These are phyloP conservation scores for Epirrita christyi DNA, from an alignment of 2,888 invertebrate species.

Conservation along the genomic window DNA sequence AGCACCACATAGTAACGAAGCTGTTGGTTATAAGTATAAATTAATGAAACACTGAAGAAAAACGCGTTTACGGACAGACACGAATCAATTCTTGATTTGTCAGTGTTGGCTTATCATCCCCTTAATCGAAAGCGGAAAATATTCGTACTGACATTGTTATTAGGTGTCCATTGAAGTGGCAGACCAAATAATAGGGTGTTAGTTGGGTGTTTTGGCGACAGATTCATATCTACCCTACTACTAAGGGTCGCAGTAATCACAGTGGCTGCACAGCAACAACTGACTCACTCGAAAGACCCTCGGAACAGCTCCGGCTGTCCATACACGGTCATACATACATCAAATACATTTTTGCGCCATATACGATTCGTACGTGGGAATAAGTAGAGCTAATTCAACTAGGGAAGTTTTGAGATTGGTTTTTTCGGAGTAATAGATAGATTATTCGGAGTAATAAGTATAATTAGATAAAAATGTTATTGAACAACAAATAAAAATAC, in stretches of 20 bases:
- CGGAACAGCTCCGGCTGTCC: conserved; percentile 48
- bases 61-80: no score
- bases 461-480: no score
- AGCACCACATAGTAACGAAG: no score
- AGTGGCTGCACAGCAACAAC: conserved; percentile 20
- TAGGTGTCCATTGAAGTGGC: conserved; percentile 38
- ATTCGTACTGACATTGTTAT: conserved; percentile 3
- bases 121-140: conserved; percentile 6
- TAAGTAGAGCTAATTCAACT: conserved; percentile 41
- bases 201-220: conserved; percentile 19
- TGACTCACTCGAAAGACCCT: conserved; percentile 58
- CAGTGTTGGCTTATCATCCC: conserved; percentile 1
- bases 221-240: conserved; percentile 23
- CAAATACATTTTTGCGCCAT: conserved; percentile 68
- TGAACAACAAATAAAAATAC: no score
- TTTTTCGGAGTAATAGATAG: no score
- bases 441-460: no score
- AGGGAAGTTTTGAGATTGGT: conserved; percentile 5
- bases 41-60: no score
- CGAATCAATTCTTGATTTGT: not conserved
- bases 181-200: conserved; percentile 33
- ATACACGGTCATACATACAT: conserved; percentile 59
- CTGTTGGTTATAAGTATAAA: no score
- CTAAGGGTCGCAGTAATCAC: conserved; percentile 12
- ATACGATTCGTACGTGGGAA: conserved; percentile 62